phyloP scores from a whole-genome alignment of 2,113 vertebrate genomes.

The Cercopithecus mona region DNA sequence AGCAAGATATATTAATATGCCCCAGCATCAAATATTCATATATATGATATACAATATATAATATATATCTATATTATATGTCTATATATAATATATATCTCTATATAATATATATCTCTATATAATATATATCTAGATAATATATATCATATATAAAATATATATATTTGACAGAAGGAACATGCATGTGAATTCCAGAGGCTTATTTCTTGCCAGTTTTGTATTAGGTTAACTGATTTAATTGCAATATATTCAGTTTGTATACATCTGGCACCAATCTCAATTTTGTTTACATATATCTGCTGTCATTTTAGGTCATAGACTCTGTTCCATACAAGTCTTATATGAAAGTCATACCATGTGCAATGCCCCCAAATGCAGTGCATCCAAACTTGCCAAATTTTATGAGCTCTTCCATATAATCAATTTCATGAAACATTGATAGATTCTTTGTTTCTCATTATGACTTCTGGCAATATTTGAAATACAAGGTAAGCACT shows the following conservation, averaged over 20 bases:
- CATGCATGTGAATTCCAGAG: not conserved
- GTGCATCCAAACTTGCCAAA: not conserved
- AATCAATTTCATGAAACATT: not conserved
- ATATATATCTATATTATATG: too few species aligned
- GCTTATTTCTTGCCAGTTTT: not conserved
- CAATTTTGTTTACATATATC: not conserved
- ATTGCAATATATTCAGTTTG: not conserved
- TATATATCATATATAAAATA: too few species aligned
- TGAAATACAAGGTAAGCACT: not conserved
- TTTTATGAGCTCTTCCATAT: not conserved
- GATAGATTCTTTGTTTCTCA: conserved; percentile 21
- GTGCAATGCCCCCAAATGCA: not conserved
- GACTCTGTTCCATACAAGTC: not conserved
- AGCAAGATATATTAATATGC: not conserved
- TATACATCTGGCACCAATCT: not conserved
- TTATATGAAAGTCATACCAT: not conserved
- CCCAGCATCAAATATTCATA: too few species aligned
- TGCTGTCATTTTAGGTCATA: not conserved
- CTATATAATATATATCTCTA: too few species aligned
- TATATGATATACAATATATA: too few species aligned
- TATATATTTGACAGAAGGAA: not conserved
- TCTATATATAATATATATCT: too few species aligned
- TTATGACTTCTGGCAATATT: conserved; percentile 3
- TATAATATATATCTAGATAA: too few species aligned
- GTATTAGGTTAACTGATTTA: conserved; percentile 23